Base-by-base conservation (phyloP, 2,113 vertebrate species). In the Pachypanchax playfairii region DNA sequence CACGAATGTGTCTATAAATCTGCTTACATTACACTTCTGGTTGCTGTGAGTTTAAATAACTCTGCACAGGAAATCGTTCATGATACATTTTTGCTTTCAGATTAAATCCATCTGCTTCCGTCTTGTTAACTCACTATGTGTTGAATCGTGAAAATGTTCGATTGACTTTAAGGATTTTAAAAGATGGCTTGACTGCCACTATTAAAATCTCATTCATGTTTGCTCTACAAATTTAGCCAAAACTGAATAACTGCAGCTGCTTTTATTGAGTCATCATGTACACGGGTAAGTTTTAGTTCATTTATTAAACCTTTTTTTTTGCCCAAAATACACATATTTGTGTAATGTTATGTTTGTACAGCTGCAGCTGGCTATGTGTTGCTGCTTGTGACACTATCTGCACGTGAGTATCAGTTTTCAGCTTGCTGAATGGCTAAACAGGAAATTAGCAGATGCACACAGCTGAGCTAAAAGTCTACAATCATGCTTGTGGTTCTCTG, bases 81-180 rank as follows among this genome's bases (percentile, higher is more conserved):
- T 55, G 64, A 77, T 77, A 84, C 81, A 88, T 85, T 80, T 81
- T 73, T 51, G 66, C n/a, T 84, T 62, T 72, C 43, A 84, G 82
- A 84, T 85, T 82, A 83, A 86, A 81, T 70, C 14, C 22, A 42
- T 60, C 72, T 47, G 66, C 69, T 38, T 77, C 55, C n/a, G n/a
- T n/a, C n/a, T n/a, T n/a, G n/a, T n/a, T n/a, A n/a, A n/a, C n/a
- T 73, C 76, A 21, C 36, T 47, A 28, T 7, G 28, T 28, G 20
- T 17, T 48, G 42, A 43, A 36, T 18, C 58, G 51, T 39, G 42
- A 22, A 57, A 63, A 29, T 33, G 36, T 20, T 68, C 73, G 36
- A 4, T 49, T 62, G 43, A 20, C 41, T 20, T 3, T 35, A 12
- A 35, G 3, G 39, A 20, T 42, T n/a, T 41, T 9, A 33, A 43